Conservation (phyloP, 2,797 vertebrate genomes). For the Staurois parvus region DNA sequence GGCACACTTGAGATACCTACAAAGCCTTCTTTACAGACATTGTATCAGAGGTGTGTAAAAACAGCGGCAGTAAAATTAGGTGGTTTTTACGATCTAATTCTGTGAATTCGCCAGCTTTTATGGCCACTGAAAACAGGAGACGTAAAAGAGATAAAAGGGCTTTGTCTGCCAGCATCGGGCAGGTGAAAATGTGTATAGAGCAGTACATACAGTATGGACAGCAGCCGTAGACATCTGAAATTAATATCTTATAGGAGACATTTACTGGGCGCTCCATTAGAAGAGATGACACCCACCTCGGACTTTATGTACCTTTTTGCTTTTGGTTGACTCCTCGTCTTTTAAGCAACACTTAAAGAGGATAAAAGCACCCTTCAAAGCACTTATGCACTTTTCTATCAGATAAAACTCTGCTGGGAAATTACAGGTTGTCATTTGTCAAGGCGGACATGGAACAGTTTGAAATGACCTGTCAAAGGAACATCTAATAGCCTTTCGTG, state of each 20-base stretch:
- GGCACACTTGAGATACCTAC: not conserved
- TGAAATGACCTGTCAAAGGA: slow-evolving; percentile 30
- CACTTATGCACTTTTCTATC: slow-evolving; percentile 37
- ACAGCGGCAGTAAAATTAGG: not conserved
- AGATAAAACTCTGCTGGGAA: slow-evolving; percentile 12
- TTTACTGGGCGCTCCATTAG: slow-evolving; percentile 28
- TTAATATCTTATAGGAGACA: slow-evolving; percentile 47
- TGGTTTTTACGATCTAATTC: slow-evolving; percentile 53
- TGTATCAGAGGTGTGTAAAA: not conserved
- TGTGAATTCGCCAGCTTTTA: slow-evolving; percentile 46
- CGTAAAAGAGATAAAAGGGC: slow-evolving; percentile 56
- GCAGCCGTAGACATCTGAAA: slow-evolving; percentile 1
- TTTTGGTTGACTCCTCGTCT: slow-evolving; percentile 43
- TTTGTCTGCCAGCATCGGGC: slow-evolving; percentile 41
- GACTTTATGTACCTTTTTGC: slow-evolving; percentile 15
- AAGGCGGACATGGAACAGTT: slow-evolving; percentile 28
- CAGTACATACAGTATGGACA: not conserved
- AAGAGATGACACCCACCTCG: not conserved
- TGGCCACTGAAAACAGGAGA: slow-evolving; percentile 27
- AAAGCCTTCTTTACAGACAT: not conserved
- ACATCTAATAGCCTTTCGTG: slow-evolving; percentile 9
- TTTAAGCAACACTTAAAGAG: slow-evolving; percentile 54
- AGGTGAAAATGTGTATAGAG: slow-evolving; percentile 42
- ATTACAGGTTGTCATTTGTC: slow-evolving; percentile 34
- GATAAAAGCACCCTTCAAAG: slow-evolving; percentile 54